phyloP scores from a whole-genome alignment of 2,797 vertebrate genomes.

The Thalassophryne amazonica region DNA sequence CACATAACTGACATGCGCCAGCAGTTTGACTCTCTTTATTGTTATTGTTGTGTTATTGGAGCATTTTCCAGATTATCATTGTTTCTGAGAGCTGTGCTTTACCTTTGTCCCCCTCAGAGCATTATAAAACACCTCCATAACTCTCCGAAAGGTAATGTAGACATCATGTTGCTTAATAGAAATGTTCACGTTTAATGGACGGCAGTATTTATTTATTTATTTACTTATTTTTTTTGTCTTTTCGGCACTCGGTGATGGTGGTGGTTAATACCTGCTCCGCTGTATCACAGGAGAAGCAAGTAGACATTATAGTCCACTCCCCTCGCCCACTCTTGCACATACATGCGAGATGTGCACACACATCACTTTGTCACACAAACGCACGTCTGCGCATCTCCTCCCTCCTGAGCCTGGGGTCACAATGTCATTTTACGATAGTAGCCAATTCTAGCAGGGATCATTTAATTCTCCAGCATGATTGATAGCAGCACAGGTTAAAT shows the following conservation, averaged over 20 bases:
- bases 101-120: constrained; percentile 83
- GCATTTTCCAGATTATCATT: no score
- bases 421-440: constrained; percentile 95
- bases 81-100: constrained; percentile 66
- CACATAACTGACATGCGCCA: no score
- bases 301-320: constrained; percentile 78
- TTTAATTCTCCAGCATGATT: constrained; percentile 97
- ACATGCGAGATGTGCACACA: constrained; percentile 7
- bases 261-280: constrained; percentile 96
- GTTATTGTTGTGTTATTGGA: background rate
- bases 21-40: no score
- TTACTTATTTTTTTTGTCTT: constrained; percentile 92
- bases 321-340: constrained; percentile 6
- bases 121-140: constrained; percentile 81
- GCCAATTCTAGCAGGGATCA: constrained; percentile 94
- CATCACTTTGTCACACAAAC: constrained; percentile 38
- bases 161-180: constrained; percentile 84
- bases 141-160: constrained; percentile 85
- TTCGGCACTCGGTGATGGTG: constrained; percentile 91
- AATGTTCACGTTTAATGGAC: constrained; percentile 91
- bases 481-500: constrained; percentile 92
- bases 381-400: constrained; percentile 22
- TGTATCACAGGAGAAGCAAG: constrained; percentile 92
- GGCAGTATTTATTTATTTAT: no score
- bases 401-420: constrained; percentile 84